A percentile compares a stretch with the other conserved stretches of the same genome.
phyloP scores from a whole-genome alignment of 30 jellyfish, hydroid and myxozoan genomes.

The Pelagia noctiluca region DNA sequence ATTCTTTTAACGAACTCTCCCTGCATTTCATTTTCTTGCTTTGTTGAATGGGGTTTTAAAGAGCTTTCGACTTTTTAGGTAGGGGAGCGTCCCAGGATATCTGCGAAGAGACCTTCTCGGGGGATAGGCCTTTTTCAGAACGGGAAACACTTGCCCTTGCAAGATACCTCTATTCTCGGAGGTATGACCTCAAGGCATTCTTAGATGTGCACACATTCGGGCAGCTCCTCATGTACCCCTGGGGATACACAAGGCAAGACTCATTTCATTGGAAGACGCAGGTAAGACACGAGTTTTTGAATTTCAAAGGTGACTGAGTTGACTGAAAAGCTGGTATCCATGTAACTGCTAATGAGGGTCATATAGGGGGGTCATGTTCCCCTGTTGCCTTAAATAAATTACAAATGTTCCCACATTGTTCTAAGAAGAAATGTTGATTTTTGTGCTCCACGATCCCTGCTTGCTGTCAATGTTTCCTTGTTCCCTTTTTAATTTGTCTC shows the following conservation, averaged over 20 bases:
- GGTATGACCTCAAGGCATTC: slow-evolving; percentile 67
- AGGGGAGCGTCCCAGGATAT: slow-evolving; percentile 92
- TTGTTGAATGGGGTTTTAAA: not conserved
- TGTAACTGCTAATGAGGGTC: too few relatives aligned
- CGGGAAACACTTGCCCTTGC: slow-evolving; percentile 86
- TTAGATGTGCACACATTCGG: slow-evolving; percentile 96
- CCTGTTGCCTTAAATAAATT: too few relatives aligned
- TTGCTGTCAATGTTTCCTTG: too few relatives aligned
- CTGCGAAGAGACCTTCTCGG: slow-evolving; percentile 88
- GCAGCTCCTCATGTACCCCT: slow-evolving; percentile 89
- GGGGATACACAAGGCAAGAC: slow-evolving; percentile 87
- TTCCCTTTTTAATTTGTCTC: too few relatives aligned
- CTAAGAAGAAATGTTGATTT: too few relatives aligned
- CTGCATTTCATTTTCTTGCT: not conserved
- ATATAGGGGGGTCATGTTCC: too few relatives aligned
- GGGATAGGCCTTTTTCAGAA: slow-evolving; percentile 89
- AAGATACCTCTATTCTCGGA: slow-evolving; percentile 72
- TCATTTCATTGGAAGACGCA: slow-evolving; percentile 61
- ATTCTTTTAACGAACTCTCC: too few relatives aligned
- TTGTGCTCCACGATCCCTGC: too few relatives aligned
- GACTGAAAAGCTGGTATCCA: too few relatives aligned
- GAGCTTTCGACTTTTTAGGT: slow-evolving; percentile 43
- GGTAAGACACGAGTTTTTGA: slow-evolving; percentile 53
- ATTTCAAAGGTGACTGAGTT: too few relatives aligned
- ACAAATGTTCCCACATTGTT: too few relatives aligned